Conservation (phyloP, 2,888 invertebrate species). For the Lasiommata megera region DNA sequence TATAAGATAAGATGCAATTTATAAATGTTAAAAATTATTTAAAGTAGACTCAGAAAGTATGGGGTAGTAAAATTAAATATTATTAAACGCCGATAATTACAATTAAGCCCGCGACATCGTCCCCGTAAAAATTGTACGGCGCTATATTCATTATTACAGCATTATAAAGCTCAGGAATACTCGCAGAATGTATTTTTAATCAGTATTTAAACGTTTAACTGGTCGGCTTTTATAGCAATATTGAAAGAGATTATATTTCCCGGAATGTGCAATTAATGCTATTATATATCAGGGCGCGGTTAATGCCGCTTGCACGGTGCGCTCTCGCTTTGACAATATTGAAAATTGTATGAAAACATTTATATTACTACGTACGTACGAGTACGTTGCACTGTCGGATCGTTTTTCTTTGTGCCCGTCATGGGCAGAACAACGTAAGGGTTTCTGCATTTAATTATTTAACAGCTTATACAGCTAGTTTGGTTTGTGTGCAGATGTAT, state of each 20-base stretch:
- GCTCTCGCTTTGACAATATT: conserved; percentile 21
- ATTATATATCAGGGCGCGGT: conserved; percentile 33
- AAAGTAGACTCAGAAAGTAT: not conserved
- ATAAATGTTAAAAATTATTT: not conserved
- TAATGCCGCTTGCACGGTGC: conserved; percentile 26
- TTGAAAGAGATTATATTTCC: conserved; percentile 36
- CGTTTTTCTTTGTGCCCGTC: not conserved
- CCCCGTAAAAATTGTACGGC: conserved; percentile 23
- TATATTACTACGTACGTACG: no score
- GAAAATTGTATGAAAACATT: conserved; percentile 24
- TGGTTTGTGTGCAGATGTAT: no score
- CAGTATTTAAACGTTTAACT: conserved; percentile 38
- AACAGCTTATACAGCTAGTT: no score
- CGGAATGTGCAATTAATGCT: conserved; percentile 32
- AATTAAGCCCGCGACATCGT: conserved; percentile 10
- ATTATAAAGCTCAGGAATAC: conserved; percentile 30
- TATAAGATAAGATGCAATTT: not conserved
- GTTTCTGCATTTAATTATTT: no score
- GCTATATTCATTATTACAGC: conserved; percentile 31
- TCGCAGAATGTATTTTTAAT: conserved; percentile 38
- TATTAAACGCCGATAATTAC: conserved; percentile 17
- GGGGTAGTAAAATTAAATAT: not conserved
- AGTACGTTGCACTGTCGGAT: not conserved
- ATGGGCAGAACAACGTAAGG: no score
- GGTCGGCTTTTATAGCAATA: conserved; percentile 34